Percentiles rank a stretch among this genome's conserved stretches.
Conservation (phyloP, 2,888 invertebrate species). For the Blastobasis lacticolella region DNA sequence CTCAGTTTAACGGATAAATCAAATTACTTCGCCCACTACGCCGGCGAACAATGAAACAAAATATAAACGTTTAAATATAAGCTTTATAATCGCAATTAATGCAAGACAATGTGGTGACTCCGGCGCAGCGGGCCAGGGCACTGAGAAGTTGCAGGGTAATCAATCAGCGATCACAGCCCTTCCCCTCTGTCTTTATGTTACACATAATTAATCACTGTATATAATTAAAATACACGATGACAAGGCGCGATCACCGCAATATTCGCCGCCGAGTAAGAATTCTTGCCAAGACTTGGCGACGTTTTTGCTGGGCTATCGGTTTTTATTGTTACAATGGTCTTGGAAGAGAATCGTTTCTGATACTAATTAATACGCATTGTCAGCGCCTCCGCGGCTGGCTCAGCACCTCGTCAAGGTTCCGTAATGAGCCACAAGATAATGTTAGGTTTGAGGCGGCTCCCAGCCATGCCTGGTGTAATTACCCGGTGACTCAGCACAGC, state of each 20-base stretch:
- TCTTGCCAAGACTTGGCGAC: too few species aligned
- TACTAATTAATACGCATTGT: too few species aligned
- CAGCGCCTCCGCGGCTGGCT: not conserved
- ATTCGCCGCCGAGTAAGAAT: conserved; percentile 17
- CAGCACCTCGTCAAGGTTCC: conserved; percentile 27
- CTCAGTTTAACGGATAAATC: conserved; percentile 55
- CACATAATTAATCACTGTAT: conserved; percentile 69
- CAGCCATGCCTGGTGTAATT: conserved; percentile 59
- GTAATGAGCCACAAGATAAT: conserved; percentile 53
- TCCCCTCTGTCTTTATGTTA: conserved; percentile 46
- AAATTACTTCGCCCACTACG: conserved; percentile 55
- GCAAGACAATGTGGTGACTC: conserved; percentile 47
- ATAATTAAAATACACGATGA: conserved; percentile 71
- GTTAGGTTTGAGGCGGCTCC: conserved; percentile 59
- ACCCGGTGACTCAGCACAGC: conserved; percentile 71
- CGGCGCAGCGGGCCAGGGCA: conserved; percentile 34
- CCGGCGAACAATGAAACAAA: conserved; percentile 55
- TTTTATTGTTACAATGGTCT: too few species aligned
- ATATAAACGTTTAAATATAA: conserved; percentile 42
- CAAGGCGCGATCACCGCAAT: conserved; percentile 55
- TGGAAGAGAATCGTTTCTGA: too few species aligned
- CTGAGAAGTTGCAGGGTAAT: conserved; percentile 53
- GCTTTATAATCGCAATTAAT: conserved; percentile 66
- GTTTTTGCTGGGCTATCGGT: too few species aligned
- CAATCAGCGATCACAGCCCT: conserved; percentile 58